These are phyloP conservation scores for Petaurus breviceps DNA, from an alignment of 2,113 vertebrate species.

Conservation along the genomic window DNA sequence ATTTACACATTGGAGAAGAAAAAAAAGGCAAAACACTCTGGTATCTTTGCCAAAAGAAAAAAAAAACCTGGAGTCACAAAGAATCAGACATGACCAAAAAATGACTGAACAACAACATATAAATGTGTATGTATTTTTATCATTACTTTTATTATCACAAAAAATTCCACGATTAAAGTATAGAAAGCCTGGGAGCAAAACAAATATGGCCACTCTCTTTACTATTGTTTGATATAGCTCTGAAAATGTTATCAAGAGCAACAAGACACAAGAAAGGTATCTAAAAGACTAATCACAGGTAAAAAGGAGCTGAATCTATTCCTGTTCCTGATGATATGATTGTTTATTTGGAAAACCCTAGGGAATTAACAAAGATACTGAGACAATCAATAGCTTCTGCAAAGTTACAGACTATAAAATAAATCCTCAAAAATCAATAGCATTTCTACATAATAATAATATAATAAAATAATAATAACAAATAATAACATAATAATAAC, in stretches of 20 bases:
- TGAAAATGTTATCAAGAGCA: background rate
- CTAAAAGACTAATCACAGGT: background rate
- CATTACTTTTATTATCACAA: background rate
- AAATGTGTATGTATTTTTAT: background rate
- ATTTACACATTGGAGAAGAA: no score
- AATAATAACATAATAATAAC: background rate
- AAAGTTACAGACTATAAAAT: background rate
- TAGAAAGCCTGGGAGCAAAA: background rate
- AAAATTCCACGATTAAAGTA: background rate
- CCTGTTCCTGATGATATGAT: background rate
- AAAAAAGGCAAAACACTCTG: no score
- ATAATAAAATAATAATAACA: no score
- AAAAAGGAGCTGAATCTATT: background rate
- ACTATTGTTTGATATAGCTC: background rate
- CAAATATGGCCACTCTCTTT: background rate
- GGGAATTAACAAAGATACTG: background rate
- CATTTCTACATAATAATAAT: background rate
- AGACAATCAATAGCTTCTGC: background rate
- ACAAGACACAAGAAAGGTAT: background rate
- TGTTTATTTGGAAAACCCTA: background rate
- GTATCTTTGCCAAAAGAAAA: no score
- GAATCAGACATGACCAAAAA: no score
- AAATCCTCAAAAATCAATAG: background rate
- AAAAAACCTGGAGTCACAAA: no score
- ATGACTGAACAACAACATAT: background rate